Percentiles rank a stretch among this genome's conserved stretches.
phyloP scores from a whole-genome alignment of 2,888 invertebrate genomes.

The Drosophila hamatofila region DNA sequence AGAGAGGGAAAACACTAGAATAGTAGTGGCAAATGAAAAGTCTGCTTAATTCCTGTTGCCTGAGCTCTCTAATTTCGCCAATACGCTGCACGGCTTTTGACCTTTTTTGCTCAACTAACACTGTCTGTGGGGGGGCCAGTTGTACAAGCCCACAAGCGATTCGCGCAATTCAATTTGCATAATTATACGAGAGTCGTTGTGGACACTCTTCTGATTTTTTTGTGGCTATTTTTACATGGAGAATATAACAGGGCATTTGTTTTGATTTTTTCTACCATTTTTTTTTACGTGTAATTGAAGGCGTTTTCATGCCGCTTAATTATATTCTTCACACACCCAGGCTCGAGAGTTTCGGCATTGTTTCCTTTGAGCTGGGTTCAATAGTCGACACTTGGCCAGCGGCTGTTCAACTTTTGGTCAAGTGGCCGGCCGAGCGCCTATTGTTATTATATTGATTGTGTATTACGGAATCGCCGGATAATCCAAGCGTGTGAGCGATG shows the following conservation, averaged over 20 bases:
- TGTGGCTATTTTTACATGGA: constrained; percentile 52
- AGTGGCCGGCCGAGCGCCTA: constrained; percentile 27
- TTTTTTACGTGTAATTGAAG: constrained; percentile 34
- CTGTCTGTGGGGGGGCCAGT: not conserved
- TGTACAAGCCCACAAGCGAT: constrained; percentile 12
- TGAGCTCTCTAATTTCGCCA: constrained; percentile 21
- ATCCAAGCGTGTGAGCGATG: not conserved
- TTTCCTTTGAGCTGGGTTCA: constrained; percentile 59
- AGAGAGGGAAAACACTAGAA: not conserved
- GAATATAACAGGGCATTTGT: constrained; percentile 32
- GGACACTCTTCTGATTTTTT: constrained; percentile 5
- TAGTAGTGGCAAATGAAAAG: not conserved
- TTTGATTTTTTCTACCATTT: constrained; percentile 46
- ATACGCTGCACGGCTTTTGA: constrained; percentile 48
- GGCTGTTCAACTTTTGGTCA: constrained; percentile 52
- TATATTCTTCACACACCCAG: constrained; percentile 44
- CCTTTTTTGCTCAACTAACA: constrained; percentile 49
- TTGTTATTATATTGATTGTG: constrained; percentile 50
- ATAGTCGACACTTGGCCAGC: constrained; percentile 35
- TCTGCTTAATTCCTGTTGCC: constrained; percentile 22
- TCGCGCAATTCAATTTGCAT: constrained; percentile 68
- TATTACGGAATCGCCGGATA: constrained; percentile 12
- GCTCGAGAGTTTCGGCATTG: constrained; percentile 17
- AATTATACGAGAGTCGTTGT: constrained; percentile 46
- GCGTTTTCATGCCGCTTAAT: constrained; percentile 62